phyloP scores from a whole-genome alignment of 2,888 invertebrate species.

The Lycocerus yunnanus region DNA sequence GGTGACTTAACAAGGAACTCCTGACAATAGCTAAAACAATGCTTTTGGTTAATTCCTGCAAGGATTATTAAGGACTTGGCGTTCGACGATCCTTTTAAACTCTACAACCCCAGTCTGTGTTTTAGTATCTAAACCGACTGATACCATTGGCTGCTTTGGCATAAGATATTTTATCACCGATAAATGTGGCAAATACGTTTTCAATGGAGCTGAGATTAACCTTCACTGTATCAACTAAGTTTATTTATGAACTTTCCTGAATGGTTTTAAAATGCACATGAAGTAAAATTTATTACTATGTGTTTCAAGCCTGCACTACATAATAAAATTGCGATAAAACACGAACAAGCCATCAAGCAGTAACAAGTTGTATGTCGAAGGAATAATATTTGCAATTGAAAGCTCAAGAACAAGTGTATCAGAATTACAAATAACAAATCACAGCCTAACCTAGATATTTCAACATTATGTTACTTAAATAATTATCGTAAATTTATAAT shows the following conservation, averaged over 20 bases:
- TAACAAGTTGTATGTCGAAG: not conserved
- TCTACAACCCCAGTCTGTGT: not conserved
- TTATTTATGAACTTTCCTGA: not conserved
- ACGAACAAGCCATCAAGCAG: not conserved
- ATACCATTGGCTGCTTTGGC: not conserved
- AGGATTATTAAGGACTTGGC: not conserved
- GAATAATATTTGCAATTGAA: not conserved
- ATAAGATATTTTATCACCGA: not conserved
- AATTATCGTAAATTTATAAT: conserved; percentile 17
- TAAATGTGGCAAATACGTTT: not conserved
- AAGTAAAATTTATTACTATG: not conserved
- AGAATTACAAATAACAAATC: conserved; percentile 11
- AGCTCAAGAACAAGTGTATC: conserved; percentile 1
- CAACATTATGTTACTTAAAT: conserved; percentile 10
- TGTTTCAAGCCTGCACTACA: not conserved
- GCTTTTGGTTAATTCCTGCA: not conserved
- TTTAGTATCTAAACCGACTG: not conserved
- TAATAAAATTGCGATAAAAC: not conserved
- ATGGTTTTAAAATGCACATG: not conserved
- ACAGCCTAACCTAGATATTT: conserved; percentile 15
- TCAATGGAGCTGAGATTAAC: not conserved
- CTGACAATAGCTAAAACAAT: not conserved
- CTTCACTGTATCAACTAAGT: not conserved
- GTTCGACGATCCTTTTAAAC: not conserved
- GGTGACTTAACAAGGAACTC: not conserved